Evolutionary conservation across 2,888 invertebrate species (phyloP), one percentile per base, ranked within the genome.

Genomic region (Noctua pronuba): DNA sequence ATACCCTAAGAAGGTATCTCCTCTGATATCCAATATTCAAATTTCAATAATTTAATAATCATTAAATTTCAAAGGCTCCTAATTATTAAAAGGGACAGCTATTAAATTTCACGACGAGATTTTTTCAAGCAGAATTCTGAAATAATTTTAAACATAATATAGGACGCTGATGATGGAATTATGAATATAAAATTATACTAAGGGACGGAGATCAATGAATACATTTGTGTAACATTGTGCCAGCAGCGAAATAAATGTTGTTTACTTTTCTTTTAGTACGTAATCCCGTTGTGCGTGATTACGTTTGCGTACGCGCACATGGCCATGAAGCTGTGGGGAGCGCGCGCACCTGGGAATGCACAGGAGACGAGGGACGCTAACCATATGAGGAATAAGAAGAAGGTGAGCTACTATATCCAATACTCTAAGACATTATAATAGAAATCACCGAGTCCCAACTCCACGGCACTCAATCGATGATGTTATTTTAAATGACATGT

Each of bases 291-390:
- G 86, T 97, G 97, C 87, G 98, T 99, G 86, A 98, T 99, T 90
- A 98, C 98, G 73, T 98, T 97, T 91, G 98, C 98, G 24, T 99
- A 99, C 94, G 97, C 97, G 66, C 97, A 98, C 90, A 98, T 99
- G 97, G 98, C 98, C 0, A 97, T 98, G 89, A 97, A 97, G 87
- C 96, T 99, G 49, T 98, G 98, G 98, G 98, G 98, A 6, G 98
- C 98, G 7, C 97, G 97, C 68, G 98, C 98, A 1, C 98, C 98
- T 0, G 98, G 98, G 10, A 98, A 98, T 90, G 98, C 98, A 1
- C 97, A 98, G 89, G 98, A 98, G 92, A 97, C 97, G 24, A 96
- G 98, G 41, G 98, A 98, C 89, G 98, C 98, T n/a, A 98, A 98
- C 76, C 97, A 98, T 77, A 97, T 98, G 94, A 97, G 97, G 89